These are phyloP conservation scores for Acanthaster planci DNA, from an alignment of 35 echinoderm and acorn worm species.

Conservation along the genomic window DNA sequence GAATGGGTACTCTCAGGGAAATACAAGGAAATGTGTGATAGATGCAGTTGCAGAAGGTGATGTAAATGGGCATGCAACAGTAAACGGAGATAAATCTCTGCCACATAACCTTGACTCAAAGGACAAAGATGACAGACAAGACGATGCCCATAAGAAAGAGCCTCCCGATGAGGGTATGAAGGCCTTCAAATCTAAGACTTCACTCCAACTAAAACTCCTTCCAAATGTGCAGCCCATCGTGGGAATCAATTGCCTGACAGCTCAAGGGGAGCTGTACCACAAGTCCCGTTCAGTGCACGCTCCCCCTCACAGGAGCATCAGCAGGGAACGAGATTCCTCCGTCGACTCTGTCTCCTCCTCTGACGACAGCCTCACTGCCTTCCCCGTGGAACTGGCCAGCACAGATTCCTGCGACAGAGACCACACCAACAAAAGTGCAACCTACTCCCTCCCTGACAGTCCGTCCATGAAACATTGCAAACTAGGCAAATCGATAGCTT, in stretches of 20 bases:
- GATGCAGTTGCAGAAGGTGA: neutral
- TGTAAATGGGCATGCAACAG: neutral
- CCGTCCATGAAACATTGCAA: neutral
- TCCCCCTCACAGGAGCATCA: neutral
- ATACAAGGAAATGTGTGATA: neutral
- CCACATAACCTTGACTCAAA: neutral
- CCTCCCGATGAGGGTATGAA: neutral
- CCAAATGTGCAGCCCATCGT: constrained; percentile 45
- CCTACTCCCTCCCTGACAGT: neutral
- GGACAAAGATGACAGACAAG: neutral
- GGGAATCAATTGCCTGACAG: constrained; percentile 61
- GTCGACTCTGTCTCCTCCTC: constrained; percentile 88
- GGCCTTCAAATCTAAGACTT: neutral
- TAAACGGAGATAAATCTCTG: neutral
- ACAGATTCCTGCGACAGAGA: constrained; percentile 2
- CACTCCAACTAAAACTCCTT: neutral
- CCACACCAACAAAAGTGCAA: neutral
- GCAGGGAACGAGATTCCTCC: constrained; percentile 52
- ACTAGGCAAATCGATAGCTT: no score
- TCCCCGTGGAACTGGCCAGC: constrained; percentile 51
- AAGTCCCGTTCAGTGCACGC: constrained; percentile 9
- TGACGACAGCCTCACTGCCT: constrained; percentile 79
- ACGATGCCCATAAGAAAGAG: neutral
- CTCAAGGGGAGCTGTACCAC: constrained; percentile 62
- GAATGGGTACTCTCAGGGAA: constrained; percentile 16